phyloP scores from a whole-genome alignment of 2,113 vertebrate species.

The Urocolius indicus region DNA sequence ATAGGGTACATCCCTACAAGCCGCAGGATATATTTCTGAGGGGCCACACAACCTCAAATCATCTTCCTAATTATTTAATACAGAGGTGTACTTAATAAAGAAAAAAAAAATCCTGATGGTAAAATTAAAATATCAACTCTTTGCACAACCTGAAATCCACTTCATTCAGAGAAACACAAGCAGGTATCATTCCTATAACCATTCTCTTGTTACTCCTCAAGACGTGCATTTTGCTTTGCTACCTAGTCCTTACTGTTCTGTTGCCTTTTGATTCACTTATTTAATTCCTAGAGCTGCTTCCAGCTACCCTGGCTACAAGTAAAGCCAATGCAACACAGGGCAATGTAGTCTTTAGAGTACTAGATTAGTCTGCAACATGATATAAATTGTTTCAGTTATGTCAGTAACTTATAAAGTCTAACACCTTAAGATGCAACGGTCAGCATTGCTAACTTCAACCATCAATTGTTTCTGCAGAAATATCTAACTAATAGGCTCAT shows the following conservation, averaged over 20 bases:
- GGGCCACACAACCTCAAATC: background rate
- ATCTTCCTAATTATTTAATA: background rate
- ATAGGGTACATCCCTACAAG: background rate
- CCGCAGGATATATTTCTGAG: background rate
- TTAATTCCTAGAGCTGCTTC: background rate
- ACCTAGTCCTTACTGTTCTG: background rate
- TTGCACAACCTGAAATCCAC: background rate
- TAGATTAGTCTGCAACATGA: rapidly evolving
- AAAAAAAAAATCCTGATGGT: too few species aligned
- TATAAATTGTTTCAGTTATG: background rate
- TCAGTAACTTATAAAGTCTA: background rate
- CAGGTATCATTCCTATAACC: background rate
- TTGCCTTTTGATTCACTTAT: background rate
- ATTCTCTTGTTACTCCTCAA: background rate
- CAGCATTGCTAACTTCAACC: background rate
- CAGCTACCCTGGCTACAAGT: rapidly evolving
- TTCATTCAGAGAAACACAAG: background rate
- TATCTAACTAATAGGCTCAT: background rate
- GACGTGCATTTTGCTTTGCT: background rate
- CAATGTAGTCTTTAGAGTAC: rapidly evolving
- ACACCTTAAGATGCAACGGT: background rate
- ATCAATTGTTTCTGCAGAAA: background rate
- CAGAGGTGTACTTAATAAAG: background rate
- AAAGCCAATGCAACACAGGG: background rate
- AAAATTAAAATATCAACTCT: background rate